Conservation (phyloP, 2,113 vertebrate species). For the Ctenodactylus gundi region DNA sequence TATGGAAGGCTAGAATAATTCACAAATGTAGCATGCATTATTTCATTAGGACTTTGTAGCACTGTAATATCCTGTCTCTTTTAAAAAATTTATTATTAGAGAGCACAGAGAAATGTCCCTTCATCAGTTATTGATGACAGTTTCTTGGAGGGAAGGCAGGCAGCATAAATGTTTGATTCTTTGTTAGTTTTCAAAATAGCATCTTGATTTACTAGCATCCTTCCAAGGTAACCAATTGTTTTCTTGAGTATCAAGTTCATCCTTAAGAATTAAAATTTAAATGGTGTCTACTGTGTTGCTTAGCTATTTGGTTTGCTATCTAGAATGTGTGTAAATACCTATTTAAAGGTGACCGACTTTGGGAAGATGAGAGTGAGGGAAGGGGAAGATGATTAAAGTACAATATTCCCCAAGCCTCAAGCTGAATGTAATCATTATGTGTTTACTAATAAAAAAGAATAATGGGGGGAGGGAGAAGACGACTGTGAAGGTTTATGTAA, state of each 20-base stretch:
- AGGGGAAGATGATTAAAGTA: too few relatives aligned
- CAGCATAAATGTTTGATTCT: constrained; percentile 35
- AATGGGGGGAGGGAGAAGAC: too few relatives aligned
- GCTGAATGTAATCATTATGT: too few relatives aligned
- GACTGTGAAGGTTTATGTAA: constrained; percentile 8
- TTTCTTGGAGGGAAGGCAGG: constrained; percentile 21
- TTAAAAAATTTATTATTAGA: neutral
- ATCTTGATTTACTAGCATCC: constrained; percentile 37
- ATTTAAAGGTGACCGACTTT: too few relatives aligned
- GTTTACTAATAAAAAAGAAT: too few relatives aligned
- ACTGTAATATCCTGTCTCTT: neutral
- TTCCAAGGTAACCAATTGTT: neutral
- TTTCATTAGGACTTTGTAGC: constrained; percentile 39
- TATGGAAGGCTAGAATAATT: neutral
- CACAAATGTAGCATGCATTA: neutral
- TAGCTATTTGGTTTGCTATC: neutral
- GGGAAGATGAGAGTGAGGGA: too few relatives aligned
- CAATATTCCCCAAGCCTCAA: too few relatives aligned
- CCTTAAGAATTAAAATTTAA: constrained; percentile 62
- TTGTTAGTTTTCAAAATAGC: constrained; percentile 33
- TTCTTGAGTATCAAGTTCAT: constrained; percentile 15
- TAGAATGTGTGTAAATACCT: neutral
- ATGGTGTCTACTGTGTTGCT: neutral
- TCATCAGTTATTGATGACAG: neutral
- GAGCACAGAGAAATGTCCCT: neutral